Conservation (phyloP, 2,113 vertebrate genomes). For the Galeopterus variegatus region DNA sequence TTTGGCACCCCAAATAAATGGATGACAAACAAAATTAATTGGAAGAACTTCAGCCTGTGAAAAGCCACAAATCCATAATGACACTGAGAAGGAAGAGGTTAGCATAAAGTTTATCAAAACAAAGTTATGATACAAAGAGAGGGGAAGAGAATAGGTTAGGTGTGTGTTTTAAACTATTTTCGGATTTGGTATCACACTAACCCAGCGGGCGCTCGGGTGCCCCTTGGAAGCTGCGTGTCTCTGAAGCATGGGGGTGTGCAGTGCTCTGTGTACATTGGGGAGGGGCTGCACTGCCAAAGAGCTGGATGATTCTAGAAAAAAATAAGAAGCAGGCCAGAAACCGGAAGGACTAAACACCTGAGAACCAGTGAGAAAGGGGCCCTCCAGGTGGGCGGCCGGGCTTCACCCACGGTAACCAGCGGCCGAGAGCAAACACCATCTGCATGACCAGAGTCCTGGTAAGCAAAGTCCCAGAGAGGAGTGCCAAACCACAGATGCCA, state of each 20-base stretch:
- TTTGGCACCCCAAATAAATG: neutral
- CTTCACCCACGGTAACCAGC: neutral
- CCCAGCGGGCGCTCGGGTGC: no score
- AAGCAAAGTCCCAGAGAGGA: neutral
- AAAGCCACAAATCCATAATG: neutral
- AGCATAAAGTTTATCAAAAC: neutral
- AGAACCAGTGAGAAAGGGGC: no score
- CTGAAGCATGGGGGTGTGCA: no score
- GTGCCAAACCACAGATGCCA: neutral
- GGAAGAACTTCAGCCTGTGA: neutral
- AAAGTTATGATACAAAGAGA: neutral
- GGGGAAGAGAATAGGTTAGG: neutral
- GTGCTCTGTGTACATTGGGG: no score
- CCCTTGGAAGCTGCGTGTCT: no score
- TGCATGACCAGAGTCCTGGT: neutral
- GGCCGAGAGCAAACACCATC: neutral
- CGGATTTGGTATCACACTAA: no score
- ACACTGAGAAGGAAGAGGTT: neutral
- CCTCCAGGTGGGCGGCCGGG: no score
- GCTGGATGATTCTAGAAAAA: neutral
- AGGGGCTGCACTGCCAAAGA: no score
- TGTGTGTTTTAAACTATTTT: no score
- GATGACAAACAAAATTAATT: neutral
- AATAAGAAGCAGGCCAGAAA: neutral
- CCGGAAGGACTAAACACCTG: neutral